Evolutionary conservation across 53 echinoderm and acorn worm genomes (phyloP).

Genomic region (Arbacia lixula): DNA sequence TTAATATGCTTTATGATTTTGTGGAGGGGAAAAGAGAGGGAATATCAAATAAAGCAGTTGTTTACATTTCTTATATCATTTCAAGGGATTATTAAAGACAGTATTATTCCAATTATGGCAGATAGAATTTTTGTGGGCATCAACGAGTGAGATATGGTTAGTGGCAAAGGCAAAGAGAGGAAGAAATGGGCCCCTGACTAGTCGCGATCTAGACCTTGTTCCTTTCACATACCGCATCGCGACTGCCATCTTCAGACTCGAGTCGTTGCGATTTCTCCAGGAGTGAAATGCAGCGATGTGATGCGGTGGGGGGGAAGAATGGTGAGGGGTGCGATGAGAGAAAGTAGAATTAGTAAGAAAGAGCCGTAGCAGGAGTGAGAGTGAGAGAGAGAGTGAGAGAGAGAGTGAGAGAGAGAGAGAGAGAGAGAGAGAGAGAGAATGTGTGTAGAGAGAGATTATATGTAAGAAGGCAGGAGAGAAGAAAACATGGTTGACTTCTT

Average conservation of each 20-base stretch:
- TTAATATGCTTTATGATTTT: too few species aligned
- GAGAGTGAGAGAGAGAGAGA: not conserved
- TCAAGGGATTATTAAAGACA: too few species aligned
- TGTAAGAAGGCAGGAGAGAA: not conserved
- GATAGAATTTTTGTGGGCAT: too few species aligned
- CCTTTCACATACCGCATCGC: constrained; percentile 37
- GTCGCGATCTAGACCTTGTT: constrained; percentile 3
- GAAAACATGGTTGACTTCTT: constrained; percentile 17
- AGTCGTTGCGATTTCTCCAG: constrained; percentile 46
- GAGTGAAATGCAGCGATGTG: constrained; percentile 28
- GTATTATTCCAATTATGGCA: too few species aligned
- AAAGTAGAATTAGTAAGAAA: too few species aligned
- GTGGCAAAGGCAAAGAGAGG: not conserved
- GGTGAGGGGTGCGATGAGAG: not conserved
- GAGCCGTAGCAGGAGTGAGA: not conserved
- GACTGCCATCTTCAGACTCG: constrained; percentile 42
- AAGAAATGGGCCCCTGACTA: constrained; percentile 18
- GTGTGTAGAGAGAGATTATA: not conserved
- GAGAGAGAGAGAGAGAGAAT: constrained; percentile 32
- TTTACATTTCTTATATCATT: too few species aligned
- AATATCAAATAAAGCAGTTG: too few species aligned
- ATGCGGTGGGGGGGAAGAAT: not conserved
- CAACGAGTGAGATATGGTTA: not conserved
- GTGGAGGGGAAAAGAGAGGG: too few species aligned
- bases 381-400: not conserved